Evolutionary conservation across 2,113 vertebrate genomes (phyloP).

Genomic region (Eudyptes chrysolophus): DNA sequence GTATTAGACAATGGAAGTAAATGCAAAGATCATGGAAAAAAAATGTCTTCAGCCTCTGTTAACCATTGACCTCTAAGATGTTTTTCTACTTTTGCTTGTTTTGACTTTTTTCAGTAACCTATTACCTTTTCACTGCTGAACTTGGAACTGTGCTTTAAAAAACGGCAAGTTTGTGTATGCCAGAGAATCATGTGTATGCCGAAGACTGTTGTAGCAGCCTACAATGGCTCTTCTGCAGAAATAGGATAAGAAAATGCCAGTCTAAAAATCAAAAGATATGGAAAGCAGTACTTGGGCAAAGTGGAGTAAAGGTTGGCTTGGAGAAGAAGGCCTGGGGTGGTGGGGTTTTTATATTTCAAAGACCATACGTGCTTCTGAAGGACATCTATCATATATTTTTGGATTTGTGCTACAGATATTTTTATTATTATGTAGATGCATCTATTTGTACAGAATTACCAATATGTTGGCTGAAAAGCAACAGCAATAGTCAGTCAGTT

Average conservation of each 20-base stretch:
- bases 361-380: background rate
- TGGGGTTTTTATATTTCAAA: background rate
- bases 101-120: background rate
- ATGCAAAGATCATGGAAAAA: constrained; percentile 3
- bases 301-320: background rate
- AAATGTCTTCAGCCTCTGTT: background rate
- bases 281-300: background rate
- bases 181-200: background rate
- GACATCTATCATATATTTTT: background rate
- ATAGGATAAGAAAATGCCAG: background rate
- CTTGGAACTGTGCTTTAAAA: background rate
- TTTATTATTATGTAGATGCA: background rate
- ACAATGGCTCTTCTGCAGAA: background rate
- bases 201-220: background rate
- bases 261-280: background rate
- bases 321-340: background rate
- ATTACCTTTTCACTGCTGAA: background rate
- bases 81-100: background rate
- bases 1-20: background rate
- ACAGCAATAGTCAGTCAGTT: background rate
- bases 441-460: background rate
- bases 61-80: background rate
- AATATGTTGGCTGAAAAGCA: background rate
- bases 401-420: background rate
- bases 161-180: background rate